Conservation (phyloP, 2,888 invertebrate genomes). For the Aphelenchoides bicaudatus region DNA sequence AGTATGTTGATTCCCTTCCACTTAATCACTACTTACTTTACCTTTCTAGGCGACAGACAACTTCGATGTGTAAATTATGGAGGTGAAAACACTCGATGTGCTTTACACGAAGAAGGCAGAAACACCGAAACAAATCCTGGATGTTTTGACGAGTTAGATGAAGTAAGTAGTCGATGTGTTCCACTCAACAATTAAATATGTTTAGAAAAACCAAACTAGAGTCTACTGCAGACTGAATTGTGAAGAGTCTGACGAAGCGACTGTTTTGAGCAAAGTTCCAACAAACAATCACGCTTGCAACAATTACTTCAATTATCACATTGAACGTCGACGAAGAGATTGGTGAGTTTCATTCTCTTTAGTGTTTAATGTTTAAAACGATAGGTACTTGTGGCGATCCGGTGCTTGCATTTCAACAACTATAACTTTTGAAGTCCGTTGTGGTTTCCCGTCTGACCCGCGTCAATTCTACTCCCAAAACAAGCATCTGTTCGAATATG, state of each 20-base stretch:
- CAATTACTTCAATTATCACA: conserved; percentile 43
- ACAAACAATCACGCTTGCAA: conserved; percentile 40
- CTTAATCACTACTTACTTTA: too few relatives aligned
- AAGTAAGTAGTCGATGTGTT: conserved; percentile 23
- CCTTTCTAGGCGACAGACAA: conserved; percentile 26
- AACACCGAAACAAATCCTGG: conserved; percentile 51
- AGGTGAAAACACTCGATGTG: conserved; percentile 39
- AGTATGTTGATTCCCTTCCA: too few relatives aligned
- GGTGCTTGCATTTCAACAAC: conserved; percentile 44
- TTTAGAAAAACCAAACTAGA: conserved; percentile 35
- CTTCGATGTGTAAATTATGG: conserved; percentile 37
- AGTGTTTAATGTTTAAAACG: conserved; percentile 11
- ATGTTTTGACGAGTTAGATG: conserved; percentile 47
- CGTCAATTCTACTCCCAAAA: conserved; percentile 47
- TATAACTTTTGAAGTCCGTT: conserved; percentile 44
- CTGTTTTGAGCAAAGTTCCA: conserved; percentile 43
- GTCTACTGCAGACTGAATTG: conserved; percentile 48
- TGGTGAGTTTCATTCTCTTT: conserved; percentile 35
- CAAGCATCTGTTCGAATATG: conserved; percentile 47
- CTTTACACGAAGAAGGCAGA: conserved; percentile 39
- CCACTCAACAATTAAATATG: not conserved
- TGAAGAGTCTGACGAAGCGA: conserved; percentile 51
- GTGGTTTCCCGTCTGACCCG: conserved; percentile 49
- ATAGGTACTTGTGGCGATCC: conserved; percentile 50
- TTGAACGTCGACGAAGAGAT: conserved; percentile 46